A percentile compares a stretch with the other conserved stretches of the same genome.
These are phyloP conservation scores for Prorops nasuta DNA, from an alignment of 1,140 invertebrate genomes.

Conservation along the genomic window DNA sequence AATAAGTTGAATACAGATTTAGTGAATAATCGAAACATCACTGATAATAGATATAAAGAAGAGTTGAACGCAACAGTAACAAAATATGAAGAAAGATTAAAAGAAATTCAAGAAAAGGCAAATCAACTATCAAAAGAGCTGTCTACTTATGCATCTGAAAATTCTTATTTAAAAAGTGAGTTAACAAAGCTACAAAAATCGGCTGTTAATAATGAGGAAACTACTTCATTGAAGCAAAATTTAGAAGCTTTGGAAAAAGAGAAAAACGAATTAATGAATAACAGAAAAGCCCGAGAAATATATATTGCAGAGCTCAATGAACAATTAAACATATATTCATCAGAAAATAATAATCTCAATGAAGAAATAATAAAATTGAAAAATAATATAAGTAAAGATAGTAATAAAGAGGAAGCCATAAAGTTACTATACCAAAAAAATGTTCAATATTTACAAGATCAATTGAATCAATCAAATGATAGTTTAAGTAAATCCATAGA, in stretches of 20 bases:
- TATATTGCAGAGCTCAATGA: neutral
- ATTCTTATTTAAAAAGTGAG: slow-evolving; percentile 29
- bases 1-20: slow-evolving; percentile 26
- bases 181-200: slow-evolving; percentile 23
- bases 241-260: neutral
- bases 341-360: neutral
- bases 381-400: neutral
- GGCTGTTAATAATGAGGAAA: too few species aligned
- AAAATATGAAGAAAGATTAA: slow-evolving; percentile 11
- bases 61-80: slow-evolving; percentile 1
- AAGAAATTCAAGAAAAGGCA: slow-evolving; percentile 23
- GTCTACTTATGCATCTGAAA: slow-evolving; percentile 26
- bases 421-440: neutral
- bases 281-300: slow-evolving; percentile 2
- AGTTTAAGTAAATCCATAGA: too few species aligned
- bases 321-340: neutral
- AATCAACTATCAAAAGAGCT: slow-evolving; percentile 18
- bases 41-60: slow-evolving; percentile 8
- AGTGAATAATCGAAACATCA: slow-evolving; percentile 2
- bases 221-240: neutral
- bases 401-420: neutral
- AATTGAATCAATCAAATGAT: too few species aligned
- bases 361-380: neutral
- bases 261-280: neutral
- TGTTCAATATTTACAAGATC: too few species aligned